Percentiles rank a stretch among this genome's conserved stretches.
These are phyloP conservation scores for Aplodontia rufa DNA, from an alignment of 2,113 vertebrate species.

Conservation along the genomic window DNA sequence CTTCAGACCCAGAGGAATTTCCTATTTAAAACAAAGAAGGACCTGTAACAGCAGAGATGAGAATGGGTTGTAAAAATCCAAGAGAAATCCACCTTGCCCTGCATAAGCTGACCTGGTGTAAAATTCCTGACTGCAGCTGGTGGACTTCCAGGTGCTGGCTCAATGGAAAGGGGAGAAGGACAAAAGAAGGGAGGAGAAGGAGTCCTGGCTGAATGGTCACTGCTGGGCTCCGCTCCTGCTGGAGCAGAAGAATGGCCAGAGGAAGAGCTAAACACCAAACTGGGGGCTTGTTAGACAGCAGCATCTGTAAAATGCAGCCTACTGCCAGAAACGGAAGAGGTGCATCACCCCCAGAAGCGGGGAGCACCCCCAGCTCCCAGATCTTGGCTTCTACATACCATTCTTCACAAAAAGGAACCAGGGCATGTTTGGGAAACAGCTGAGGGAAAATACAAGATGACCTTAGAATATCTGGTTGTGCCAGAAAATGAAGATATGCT, in stretches of 20 bases:
- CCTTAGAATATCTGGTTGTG: background rate
- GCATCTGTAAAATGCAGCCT: background rate
- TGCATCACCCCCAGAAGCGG: background rate
- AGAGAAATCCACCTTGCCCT: background rate
- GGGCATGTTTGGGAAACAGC: background rate
- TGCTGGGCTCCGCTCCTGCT: background rate
- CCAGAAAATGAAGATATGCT: background rate
- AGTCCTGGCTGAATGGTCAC: background rate
- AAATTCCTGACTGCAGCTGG: background rate
- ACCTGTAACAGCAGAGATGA: background rate
- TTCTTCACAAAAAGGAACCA: background rate
- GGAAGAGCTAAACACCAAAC: background rate
- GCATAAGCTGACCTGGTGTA: background rate
- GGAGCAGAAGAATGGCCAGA: background rate
- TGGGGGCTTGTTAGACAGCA: background rate
- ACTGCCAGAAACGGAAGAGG: background rate
- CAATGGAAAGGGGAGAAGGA: background rate
- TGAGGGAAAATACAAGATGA: background rate
- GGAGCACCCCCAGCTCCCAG: background rate
- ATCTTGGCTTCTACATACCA: slow-evolving; percentile 8
- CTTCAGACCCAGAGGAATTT: slow-evolving; percentile 3
- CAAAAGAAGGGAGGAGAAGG: background rate
- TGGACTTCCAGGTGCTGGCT: background rate
- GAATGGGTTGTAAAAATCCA: background rate
- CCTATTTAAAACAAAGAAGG: slow-evolving; percentile 25